Conservation (phyloP, 2,888 invertebrate genomes). For the Xestia c-nigrum region DNA sequence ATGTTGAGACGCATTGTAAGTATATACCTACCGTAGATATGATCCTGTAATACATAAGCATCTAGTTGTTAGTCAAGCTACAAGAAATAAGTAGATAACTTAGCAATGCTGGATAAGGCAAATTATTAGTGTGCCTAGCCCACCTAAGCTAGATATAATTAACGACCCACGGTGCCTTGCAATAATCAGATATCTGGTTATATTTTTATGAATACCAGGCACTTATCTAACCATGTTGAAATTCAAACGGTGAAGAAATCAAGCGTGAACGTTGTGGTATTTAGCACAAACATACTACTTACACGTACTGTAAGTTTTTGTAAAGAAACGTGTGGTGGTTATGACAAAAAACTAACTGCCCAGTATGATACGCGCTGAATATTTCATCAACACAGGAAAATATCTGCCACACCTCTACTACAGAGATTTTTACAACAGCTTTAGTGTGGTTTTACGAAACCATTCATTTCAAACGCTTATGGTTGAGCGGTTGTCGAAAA, state of each 20-base stretch:
- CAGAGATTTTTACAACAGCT: constrained; percentile 25
- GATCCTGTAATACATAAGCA: background rate
- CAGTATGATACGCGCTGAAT: constrained; percentile 24
- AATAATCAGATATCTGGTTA: constrained; percentile 55
- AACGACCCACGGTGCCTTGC: constrained; percentile 39
- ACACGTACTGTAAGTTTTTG: constrained; percentile 43
- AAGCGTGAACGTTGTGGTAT: constrained; percentile 68
- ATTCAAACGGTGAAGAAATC: constrained; percentile 66
- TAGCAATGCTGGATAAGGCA: constrained; percentile 25
- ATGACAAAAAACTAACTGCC: constrained; percentile 42
- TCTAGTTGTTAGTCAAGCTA: constrained; percentile 20
- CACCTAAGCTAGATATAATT: constrained; percentile 34
- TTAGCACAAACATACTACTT: constrained; percentile 47
- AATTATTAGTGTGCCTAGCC: constrained; percentile 10
- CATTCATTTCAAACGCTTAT: constrained; percentile 41
- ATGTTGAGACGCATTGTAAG: background rate
- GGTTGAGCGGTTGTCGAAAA: constrained; percentile 56
- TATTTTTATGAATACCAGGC: constrained; percentile 62
- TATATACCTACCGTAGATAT: constrained; percentile 3
- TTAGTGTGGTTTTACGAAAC: constrained; percentile 31
- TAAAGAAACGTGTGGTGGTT: constrained; percentile 33
- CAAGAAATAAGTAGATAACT: constrained; percentile 20
- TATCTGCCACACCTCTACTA: constrained; percentile 11
- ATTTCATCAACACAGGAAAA: constrained; percentile 24
- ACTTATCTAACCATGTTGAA: constrained; percentile 66